Evolutionary conservation across 2,113 vertebrate genomes (phyloP), one percentile per base, ranked within the genome.

Genomic region (Excalfactoria chinensis): DNA sequence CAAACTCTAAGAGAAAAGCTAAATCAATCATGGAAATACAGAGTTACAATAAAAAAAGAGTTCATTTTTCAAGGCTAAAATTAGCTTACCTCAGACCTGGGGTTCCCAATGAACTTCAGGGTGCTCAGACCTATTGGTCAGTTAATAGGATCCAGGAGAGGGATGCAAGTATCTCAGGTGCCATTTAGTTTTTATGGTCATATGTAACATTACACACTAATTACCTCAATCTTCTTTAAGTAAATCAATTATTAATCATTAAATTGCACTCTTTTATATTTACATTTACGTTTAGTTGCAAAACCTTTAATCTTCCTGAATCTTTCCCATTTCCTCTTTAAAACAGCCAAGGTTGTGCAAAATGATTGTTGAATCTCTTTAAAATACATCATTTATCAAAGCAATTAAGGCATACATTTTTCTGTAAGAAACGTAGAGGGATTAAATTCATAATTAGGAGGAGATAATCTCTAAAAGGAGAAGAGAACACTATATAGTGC

Each of bases 401-500:
- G 32, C 22, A 95, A 88, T 87, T 88, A 86, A 89, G 25, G 14
- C 26, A 89, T 44, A 41, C 71, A 84, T 49, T 89, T 83, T 90
- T 18, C 46, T 86, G 46, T 73, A 70, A 73, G 9, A 71, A 77
- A 58, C 26, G 3, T 20, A 56, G 37, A 62, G 9, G n/a, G 20
- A 86, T 84, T 95, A 92, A 59, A 79, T 84, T 89, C 53, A 60
- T 86, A 84, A 92, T 92, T 86, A 89, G 11, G 18, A 64, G 19
- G 34, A 76, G 12, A 75, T 62, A 68, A 73, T 73, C 63, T 85
- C 51, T 21, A 13, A 62, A 25, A 77, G 12, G 18, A 76, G 79
- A 75, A 7, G 6, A 73, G 9, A 84, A n/a, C 7, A 11, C 12
- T 68, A 12, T 11, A 34, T 9, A 68, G 6, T 11, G 12, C 28